Evolutionary conservation across 2,888 invertebrate genomes (phyloP), one percentile per base, ranked within the genome.

Genomic region (Hemithea aestivaria): DNA sequence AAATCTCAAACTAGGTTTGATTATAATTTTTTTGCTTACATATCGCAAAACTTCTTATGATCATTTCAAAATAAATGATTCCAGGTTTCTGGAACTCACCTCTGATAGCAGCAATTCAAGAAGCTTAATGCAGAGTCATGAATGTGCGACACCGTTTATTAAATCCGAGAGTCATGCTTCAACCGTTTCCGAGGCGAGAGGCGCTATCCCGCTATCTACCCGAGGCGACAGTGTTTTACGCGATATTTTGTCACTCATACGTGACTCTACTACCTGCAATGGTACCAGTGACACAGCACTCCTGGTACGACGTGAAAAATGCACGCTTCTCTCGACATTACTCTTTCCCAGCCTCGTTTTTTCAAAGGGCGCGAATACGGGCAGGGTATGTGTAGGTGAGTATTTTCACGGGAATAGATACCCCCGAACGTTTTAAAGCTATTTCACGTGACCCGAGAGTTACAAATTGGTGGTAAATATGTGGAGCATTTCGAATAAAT

Each of bases 281-380:
- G 53, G 52, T 53, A 39, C 35, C 52, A 52, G 50, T 58, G 59
- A 64, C 59, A 62, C 51, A 45, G 49, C 51, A 53, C 51, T 58
- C 55, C 48, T 48, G 50, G 42, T 10, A 32, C 45, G 40, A 45
- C 45, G 56, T 66, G 62, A 67, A 66, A 70, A 68, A 70, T 65
- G 62, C 64, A 58, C 49, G 50, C 50, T 51, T 53, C 55, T 53
- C 55, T 50, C 41, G 62, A 61, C 64, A 66, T 69, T 65, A 66
- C 62, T 69, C 64, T 65, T 61, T 58, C 47, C 42, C 45, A 43
- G 46, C 51, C 56, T 45, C 53, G 51, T 48, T 52, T 58, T 65
- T 61, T 51, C 44, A 56, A 48, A 50, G 53, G 32, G 55, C 53
- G 58, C 53, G 57, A 47, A 44, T 36, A 12, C 20, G n/a, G 9